Conservation (phyloP, 2,797 vertebrate species). For the Pangasius larnaudii region DNA sequence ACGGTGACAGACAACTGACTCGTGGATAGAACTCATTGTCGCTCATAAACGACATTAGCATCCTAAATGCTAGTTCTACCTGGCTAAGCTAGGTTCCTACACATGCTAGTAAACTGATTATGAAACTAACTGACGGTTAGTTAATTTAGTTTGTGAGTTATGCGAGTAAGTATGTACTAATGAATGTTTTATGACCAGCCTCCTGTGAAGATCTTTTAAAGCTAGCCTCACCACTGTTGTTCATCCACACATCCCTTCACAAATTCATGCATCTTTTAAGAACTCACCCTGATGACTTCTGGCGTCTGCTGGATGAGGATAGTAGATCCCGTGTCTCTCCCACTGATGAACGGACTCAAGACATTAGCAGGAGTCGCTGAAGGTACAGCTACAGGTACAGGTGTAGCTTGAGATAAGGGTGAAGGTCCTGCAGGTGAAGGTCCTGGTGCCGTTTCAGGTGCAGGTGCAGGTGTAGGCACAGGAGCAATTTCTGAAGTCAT, state of each 20-base stretch:
- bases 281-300: constrained; percentile 93
- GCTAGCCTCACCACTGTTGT: not conserved
- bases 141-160: not conserved
- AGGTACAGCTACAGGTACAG: constrained; percentile 31
- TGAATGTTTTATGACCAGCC: not conserved
- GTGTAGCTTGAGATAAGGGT: constrained; percentile 35
- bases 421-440: not conserved
- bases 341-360: constrained; percentile 47
- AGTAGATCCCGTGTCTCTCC: constrained; percentile 78
- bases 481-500: constrained; percentile 16
- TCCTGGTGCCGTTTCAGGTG: constrained; percentile 40
- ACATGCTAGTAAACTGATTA: not conserved
- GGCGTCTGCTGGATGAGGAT: constrained; percentile 92
- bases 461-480: constrained; percentile 26
- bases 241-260: not conserved
- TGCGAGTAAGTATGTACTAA: not conserved
- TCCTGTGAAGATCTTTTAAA: not conserved
- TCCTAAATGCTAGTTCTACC: not conserved
- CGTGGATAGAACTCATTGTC: not conserved
- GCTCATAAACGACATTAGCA: not conserved
- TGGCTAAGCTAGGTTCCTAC: not conserved
- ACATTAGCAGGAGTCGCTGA: constrained; percentile 45
- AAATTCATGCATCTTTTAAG: not conserved
- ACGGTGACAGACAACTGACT: not conserved
- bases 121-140: not conserved